A percentile compares a stretch with the other conserved stretches of the same genome.
Conservation (phyloP, 2,888 invertebrate species). For the Drosophila borealis region DNA sequence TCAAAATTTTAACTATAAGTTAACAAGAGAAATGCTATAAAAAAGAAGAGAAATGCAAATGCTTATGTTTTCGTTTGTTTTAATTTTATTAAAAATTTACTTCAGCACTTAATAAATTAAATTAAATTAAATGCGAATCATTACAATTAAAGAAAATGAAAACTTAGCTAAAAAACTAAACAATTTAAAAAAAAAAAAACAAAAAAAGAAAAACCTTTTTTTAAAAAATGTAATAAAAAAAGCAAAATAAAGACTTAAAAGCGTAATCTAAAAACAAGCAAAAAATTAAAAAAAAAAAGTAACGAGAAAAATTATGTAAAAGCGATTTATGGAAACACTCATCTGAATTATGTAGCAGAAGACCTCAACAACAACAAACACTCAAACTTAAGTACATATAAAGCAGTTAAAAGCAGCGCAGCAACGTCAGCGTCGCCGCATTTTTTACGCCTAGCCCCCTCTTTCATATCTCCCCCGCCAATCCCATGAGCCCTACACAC, state of each 20-base stretch:
- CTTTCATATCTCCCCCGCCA: background rate
- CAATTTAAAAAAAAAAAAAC: slow-evolving; percentile 34
- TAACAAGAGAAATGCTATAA: slow-evolving; percentile 41
- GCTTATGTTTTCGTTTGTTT: slow-evolving; percentile 60
- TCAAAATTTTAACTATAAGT: slow-evolving; percentile 69
- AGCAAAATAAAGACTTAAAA: slow-evolving; percentile 85
- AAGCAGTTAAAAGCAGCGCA: slow-evolving; percentile 21
- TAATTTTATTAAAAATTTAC: slow-evolving; percentile 56
- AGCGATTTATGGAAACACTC: slow-evolving; percentile 35
- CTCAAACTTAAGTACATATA: slow-evolving; percentile 31
- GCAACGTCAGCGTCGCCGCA: slow-evolving; percentile 29
- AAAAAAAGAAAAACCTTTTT: slow-evolving; percentile 60
- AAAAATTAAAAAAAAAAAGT: slow-evolving; percentile 31
- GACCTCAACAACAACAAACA: slow-evolving; percentile 24
- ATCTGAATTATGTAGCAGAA: slow-evolving; percentile 46
- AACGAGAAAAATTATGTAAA: slow-evolving; percentile 55
- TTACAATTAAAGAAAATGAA: slow-evolving; percentile 39
- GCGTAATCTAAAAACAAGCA: slow-evolving; percentile 61
- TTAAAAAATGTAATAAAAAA: slow-evolving; percentile 81
- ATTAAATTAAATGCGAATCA: slow-evolving; percentile 48
- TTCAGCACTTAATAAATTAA: slow-evolving; percentile 58
- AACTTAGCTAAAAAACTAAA: slow-evolving; percentile 63
- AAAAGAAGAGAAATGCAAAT: slow-evolving; percentile 50
- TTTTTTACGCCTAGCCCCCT: slow-evolving; percentile 14
- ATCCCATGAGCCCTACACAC: background rate